phyloP scores from a whole-genome alignment of 35 echinoderm and acorn worm species.

The Heliocidaris tuberculata region DNA sequence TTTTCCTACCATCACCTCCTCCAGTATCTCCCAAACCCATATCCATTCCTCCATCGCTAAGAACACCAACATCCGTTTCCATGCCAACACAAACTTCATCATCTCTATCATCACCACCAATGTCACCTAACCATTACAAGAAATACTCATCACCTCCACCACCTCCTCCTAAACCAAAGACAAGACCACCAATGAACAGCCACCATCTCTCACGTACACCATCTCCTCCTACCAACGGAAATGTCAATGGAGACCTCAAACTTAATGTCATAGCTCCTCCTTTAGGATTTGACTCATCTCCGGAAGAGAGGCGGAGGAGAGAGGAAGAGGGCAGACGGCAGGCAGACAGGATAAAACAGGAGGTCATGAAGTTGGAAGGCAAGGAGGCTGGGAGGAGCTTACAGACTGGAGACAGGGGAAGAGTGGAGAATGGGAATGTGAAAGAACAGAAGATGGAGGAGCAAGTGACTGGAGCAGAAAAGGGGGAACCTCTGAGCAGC shows the following conservation, averaged over 20 bases:
- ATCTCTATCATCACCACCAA: background rate
- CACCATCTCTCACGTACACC: background rate
- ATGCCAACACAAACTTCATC: background rate
- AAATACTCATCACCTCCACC: background rate
- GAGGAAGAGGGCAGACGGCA: background rate
- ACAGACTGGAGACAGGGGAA: background rate
- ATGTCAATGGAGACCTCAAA: background rate
- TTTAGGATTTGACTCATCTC: constrained; percentile 12
- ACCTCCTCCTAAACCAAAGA: constrained; percentile 18
- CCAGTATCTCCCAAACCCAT: background rate
- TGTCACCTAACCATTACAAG: background rate
- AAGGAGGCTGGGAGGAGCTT: background rate
- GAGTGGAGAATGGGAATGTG: background rate
- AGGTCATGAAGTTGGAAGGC: background rate
- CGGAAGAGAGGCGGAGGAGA: constrained; percentile 26
- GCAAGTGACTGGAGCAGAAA: background rate
- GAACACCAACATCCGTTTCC: background rate
- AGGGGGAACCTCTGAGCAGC: background rate
- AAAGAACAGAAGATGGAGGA: background rate
- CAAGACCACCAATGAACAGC: background rate
- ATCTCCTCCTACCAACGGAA: background rate
- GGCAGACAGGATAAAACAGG: background rate
- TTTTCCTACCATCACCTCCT: constrained; percentile 8
- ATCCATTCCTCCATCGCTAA: background rate
- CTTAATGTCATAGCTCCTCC: constrained; percentile 19